Evolutionary conservation across 2,888 invertebrate species (phyloP), one percentile per base, ranked within the genome.

Genomic region (Colostygia pectinataria): DNA sequence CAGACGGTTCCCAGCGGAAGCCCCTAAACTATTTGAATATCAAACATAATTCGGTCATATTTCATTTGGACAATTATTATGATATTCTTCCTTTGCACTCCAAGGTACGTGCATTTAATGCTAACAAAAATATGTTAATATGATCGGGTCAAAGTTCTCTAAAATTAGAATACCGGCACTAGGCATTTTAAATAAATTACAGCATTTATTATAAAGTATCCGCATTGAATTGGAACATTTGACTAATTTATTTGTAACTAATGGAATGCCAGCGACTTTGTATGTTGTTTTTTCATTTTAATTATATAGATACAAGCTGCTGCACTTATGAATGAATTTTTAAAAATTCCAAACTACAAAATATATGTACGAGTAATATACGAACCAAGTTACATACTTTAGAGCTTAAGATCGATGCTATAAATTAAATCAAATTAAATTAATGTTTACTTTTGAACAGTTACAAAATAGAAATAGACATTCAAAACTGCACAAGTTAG

Each of bases 31-130:
- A 86, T 87, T 84, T 87, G 90, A 90, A 90, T 90, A 88, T 84
- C 83, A 88, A 90, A 87, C 74, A 76, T 81, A 80, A 77, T 81
- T 83, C 65, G 79, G 79, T 79, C 77, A 88, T 89, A 89, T 80
- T 80, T 89, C 83, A 88, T 87, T 72, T 65, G 64, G 81, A 83
- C 83, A 79, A 84, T 88, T 89, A 90, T 90, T 89, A 90, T 90
- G 83, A 90, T 87, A 86, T 89, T 83, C 82, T 83, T 86, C 85
- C 88, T 85, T 67, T 71, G 73, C 65, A 62, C 71, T 77, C 74
- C 73, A 77, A 75, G 63, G 33, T 74, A 80, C 87, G 83, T 86
- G 85, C 61, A 66, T 72, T 68, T 64, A 71, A 82, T 85, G 61
- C 70, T 69, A 79, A 83, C 71, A 71, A 48, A 65, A 63, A 72